Evolutionary conservation across 2,888 invertebrate genomes (phyloP).

Genomic region (Apodemia mormo): DNA sequence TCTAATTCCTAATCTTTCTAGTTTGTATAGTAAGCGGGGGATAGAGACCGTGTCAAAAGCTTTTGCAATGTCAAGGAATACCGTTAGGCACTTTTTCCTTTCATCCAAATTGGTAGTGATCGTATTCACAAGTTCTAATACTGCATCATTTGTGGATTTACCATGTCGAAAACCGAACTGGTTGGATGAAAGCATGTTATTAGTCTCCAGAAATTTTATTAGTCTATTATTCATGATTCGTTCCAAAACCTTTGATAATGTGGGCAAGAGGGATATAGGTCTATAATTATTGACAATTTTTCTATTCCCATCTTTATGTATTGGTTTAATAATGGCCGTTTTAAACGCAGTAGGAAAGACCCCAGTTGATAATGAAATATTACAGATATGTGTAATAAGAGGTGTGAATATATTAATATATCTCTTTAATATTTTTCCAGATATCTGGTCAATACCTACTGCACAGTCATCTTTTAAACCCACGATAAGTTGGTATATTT

Average conservation of each 20-base stretch:
- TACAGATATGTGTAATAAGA: not conserved
- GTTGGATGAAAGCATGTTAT: not conserved
- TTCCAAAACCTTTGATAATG: not conserved
- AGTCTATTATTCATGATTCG: not conserved
- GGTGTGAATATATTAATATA: not conserved
- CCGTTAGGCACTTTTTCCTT: not conserved
- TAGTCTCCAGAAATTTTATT: not conserved
- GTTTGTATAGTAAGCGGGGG: no score
- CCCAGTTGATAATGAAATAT: not conserved
- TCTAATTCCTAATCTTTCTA: no score
- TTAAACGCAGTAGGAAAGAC: not conserved
- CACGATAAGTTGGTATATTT: no score
- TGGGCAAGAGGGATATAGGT: not conserved
- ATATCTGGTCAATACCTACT: not conserved
- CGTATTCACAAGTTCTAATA: not conserved
- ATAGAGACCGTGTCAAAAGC: not conserved
- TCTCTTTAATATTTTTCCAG: not conserved
- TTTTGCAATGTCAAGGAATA: slow-evolving; percentile 13
- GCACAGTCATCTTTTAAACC: no score
- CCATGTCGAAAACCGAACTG: not conserved
- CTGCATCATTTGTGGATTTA: not conserved
- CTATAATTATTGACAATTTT: not conserved
- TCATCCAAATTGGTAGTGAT: not conserved
- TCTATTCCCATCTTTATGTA: no score
- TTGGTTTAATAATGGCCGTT: not conserved